Conservation (phyloP, 2,113 vertebrate species). For the Grammomys surdaster region DNA sequence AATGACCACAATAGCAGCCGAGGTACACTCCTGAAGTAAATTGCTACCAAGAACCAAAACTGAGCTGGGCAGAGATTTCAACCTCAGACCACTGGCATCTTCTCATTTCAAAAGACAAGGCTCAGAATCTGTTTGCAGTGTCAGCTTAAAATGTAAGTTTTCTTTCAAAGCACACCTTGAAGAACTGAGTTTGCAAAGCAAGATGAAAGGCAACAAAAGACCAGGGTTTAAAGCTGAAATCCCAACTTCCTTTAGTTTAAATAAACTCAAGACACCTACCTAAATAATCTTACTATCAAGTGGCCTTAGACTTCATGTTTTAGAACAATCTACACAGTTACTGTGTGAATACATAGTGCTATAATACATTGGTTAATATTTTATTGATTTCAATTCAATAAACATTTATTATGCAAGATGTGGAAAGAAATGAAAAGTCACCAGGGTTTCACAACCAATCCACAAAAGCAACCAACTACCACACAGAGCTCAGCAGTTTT, state of each 20-base stretch:
- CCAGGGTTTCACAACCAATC: constrained; percentile 21
- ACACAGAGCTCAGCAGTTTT: constrained; percentile 22
- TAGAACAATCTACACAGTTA: neutral
- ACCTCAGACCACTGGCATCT: neutral
- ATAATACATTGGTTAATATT: neutral
- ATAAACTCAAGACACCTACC: neutral
- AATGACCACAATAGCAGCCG: neutral
- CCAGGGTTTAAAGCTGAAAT: constrained; percentile 11
- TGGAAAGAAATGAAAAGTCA: constrained; percentile 36
- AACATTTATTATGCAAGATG: neutral
- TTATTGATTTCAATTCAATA: constrained; percentile 51
- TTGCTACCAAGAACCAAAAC: neutral
- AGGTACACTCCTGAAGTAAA: neutral
- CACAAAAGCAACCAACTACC: constrained; percentile 31
- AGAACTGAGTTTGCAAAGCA: neutral
- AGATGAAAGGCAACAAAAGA: neutral
- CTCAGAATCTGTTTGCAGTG: neutral
- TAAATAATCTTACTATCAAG: neutral
- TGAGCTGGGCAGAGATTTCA: neutral
- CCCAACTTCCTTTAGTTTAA: constrained; percentile 18
- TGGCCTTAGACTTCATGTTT: constrained; percentile 26
- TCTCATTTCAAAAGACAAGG: constrained; percentile 14
- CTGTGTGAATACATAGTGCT: neutral
- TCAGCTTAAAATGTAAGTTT: constrained; percentile 9
- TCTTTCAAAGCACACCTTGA: constrained; percentile 13